Base-by-base conservation (phyloP, 2,113 vertebrate species). In the Tetraodon nigroviridis region DNA sequence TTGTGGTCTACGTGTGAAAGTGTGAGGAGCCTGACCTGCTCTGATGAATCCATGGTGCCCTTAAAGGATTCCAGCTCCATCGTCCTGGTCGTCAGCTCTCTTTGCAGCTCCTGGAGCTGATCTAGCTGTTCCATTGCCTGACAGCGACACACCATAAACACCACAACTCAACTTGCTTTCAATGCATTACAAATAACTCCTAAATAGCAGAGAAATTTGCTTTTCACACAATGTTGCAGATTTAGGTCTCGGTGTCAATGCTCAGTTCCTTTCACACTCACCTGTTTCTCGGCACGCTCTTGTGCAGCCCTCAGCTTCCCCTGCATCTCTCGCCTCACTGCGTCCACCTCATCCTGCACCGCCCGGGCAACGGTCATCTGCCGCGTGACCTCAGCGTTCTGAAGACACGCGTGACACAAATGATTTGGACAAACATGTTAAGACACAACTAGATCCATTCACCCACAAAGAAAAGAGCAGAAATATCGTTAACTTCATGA, bases 381-480 rank as follows among this genome's bases (percentile, higher is more conserved):
- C 51, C 93, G 94, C 55, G 94, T 97, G 76, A 98, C 95, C 81
- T 99, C 97, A 0, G 97, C 97, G 0, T 98, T 98, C 97, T 99
- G 67, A 20, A 62, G 19, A 58, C 56, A 57, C 48, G 15, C 10
- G 44, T 17, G 2, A 46, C 44, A 46, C 44, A 46, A 6, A 8
- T n/a, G 17, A 27, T 3, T 27, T 6, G 5, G 24, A 24, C 44
- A n/a, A 17, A 46, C 44, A 46, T 7, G 19, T 48, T 54, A 11
- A 74, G 6, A 63, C 11, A 75, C 55, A 64, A 60, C 12, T 4
- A 27, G 40, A 65, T 27, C 24, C 7, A 27, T 27, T 4, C 24
- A 27, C 24, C 24, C 24, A 48, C 20, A 67, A 64, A 32, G 11
- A 42, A 13, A 42, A 42, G 40, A 11, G 40, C 3, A 27, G 24